These are phyloP conservation scores for Gryllus longicercus DNA, from an alignment of 2,888 invertebrate genomes.

Conservation along the genomic window DNA sequence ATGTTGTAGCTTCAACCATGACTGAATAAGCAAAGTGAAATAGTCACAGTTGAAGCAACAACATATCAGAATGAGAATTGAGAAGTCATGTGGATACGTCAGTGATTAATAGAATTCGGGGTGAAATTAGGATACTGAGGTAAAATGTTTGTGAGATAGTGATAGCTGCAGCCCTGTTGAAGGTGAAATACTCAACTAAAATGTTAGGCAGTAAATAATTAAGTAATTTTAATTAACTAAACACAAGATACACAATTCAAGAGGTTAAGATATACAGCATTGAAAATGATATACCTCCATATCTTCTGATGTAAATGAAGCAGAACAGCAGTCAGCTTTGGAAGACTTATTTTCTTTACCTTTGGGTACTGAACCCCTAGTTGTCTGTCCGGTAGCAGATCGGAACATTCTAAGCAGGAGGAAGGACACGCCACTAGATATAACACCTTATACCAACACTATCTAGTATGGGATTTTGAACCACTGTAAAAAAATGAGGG, in stretches of 20 bases:
- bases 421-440: background rate
- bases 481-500: background rate
- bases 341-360: constrained; percentile 25
- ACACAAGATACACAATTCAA: background rate
- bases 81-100: no score
- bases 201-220: no score
- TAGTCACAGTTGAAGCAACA: no score
- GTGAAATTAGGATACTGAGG: no score
- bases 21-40: no score
- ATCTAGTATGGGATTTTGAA: background rate
- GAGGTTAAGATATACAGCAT: background rate
- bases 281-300: constrained; percentile 34
- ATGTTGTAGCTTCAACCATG: no score
- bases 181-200: no score
- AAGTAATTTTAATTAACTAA: no score
- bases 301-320: constrained; percentile 32
- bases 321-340: background rate
- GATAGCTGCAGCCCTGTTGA: no score
- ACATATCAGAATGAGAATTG: no score
- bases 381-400: constrained; percentile 33
- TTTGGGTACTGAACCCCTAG: constrained; percentile 28
- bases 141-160: no score
- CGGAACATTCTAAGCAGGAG: constrained; percentile 37
- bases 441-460: background rate
- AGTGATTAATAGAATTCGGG: no score